Conservation (phyloP, 2,113 vertebrate genomes). For the Engraulis encrasicolus region DNA sequence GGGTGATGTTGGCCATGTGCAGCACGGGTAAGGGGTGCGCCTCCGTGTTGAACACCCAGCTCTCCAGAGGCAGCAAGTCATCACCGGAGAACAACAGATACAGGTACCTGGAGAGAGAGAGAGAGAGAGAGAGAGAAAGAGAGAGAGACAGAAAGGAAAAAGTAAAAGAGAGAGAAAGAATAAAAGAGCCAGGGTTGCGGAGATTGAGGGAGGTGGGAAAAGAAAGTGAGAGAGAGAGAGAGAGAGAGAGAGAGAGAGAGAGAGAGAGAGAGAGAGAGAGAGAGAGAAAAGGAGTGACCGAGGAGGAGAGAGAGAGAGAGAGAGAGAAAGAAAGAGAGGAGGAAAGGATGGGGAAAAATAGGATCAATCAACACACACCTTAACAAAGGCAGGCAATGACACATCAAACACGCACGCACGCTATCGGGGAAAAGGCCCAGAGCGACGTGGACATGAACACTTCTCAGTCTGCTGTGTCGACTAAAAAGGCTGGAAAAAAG, state of each 20-base stretch:
- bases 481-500: too few relatives aligned
- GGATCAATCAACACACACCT: background rate
- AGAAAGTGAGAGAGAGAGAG: background rate
- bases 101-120: slow-evolving; percentile 83
- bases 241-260: background rate
- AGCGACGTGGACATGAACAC: background rate
- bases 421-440: background rate
- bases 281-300: background rate
- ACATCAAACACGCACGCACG: background rate
- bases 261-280: background rate
- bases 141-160: background rate
- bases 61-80: slow-evolving; percentile 94
- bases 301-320: background rate
- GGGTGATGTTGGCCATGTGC: slow-evolving; percentile 91
- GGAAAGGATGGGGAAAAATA: background rate
- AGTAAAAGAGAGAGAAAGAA: background rate
- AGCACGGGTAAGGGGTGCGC: slow-evolving; percentile 95
- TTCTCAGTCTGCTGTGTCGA: background rate
- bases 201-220: background rate
- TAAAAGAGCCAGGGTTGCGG: background rate
- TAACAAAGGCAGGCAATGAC: background rate
- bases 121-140: background rate
- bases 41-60: slow-evolving; percentile 98
- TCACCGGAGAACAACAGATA: slow-evolving; percentile 97
- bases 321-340: background rate